Conservation (phyloP, 2,113 vertebrate species). For the Takifugu flavidus region DNA sequence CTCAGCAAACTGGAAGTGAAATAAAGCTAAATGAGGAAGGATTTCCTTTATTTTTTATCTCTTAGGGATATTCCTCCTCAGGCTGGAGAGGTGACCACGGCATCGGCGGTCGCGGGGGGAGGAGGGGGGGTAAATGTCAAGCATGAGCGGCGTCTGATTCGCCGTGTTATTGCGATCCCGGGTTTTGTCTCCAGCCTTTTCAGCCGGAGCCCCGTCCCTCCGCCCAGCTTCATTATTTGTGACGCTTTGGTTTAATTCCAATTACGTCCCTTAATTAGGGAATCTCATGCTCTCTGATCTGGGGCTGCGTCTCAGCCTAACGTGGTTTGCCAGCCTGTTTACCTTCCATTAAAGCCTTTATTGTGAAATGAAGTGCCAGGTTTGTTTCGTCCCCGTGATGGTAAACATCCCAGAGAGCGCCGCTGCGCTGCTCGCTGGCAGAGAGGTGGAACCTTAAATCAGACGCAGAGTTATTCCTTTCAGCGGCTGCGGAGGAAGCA, state of each 20-base stretch:
- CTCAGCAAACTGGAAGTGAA: too few species aligned
- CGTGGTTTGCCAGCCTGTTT: constrained; percentile 67
- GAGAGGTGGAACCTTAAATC: constrained; percentile 1
- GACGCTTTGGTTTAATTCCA: constrained; percentile 69
- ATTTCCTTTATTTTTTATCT: too few species aligned
- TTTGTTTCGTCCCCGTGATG: constrained; percentile 20
- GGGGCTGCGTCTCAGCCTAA: constrained; percentile 51
- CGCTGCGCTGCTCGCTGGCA: too few species aligned
- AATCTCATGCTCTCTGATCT: constrained; percentile 73
- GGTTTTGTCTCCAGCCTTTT: constrained; percentile 20
- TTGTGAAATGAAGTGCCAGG: constrained; percentile 42
- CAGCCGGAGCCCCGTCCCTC: constrained; percentile 18
- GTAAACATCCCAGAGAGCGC: constrained; percentile 25
- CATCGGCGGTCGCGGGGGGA: not conserved
- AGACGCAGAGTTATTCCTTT: constrained; percentile 36
- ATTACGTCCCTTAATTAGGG: constrained; percentile 69
- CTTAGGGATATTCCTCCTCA: too few species aligned
- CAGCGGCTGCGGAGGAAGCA: constrained; percentile 13
- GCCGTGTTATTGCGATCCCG: constrained; percentile 12
- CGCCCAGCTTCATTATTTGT: constrained; percentile 59
- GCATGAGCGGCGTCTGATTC: constrained; percentile 9
- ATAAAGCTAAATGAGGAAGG: not conserved
- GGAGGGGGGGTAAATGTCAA: constrained; percentile 10
- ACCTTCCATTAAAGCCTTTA: constrained; percentile 51
- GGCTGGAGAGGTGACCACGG: not conserved